Conservation (phyloP, 2,113 vertebrate genomes). For the Pimephales promelas region DNA sequence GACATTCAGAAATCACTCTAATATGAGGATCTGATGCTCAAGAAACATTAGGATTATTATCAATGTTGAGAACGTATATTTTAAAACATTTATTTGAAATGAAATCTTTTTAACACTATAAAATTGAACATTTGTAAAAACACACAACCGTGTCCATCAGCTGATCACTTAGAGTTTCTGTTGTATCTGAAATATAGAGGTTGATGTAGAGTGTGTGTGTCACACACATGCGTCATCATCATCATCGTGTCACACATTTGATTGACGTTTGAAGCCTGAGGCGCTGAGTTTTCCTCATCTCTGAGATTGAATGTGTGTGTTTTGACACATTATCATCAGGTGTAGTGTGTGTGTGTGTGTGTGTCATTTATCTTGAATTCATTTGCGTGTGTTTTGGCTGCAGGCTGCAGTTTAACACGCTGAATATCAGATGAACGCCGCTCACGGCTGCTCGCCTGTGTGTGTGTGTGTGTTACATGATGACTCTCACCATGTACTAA, state of each 20-base stretch:
- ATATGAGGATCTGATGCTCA: no score
- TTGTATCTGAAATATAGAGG: background rate
- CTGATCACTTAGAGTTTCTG: background rate
- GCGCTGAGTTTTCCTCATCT: background rate
- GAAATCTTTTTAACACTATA: no score
- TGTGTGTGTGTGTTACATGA: no score
- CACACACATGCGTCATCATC: background rate
- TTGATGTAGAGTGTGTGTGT: background rate
- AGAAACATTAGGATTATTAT: no score
- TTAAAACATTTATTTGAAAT: no score
- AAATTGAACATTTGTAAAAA: background rate
- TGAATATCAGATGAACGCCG: constrained; percentile 23
- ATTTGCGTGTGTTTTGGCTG: constrained; percentile 45
- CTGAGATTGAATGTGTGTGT: background rate
- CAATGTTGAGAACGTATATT: no score
- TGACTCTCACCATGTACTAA: background rate
- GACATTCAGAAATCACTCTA: no score
- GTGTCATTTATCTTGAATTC: constrained; percentile 53
- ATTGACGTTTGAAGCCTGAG: constrained; percentile 5
- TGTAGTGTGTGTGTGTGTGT: constrained; percentile 31
- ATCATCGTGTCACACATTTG: background rate
- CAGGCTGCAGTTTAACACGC: constrained; percentile 42
- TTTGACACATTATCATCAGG: constrained; percentile 48
- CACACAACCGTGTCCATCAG: background rate
- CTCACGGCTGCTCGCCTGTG: constrained; percentile 15